Base-by-base conservation (phyloP, 2,888 invertebrate genomes). In the Parnassius smintheus region DNA sequence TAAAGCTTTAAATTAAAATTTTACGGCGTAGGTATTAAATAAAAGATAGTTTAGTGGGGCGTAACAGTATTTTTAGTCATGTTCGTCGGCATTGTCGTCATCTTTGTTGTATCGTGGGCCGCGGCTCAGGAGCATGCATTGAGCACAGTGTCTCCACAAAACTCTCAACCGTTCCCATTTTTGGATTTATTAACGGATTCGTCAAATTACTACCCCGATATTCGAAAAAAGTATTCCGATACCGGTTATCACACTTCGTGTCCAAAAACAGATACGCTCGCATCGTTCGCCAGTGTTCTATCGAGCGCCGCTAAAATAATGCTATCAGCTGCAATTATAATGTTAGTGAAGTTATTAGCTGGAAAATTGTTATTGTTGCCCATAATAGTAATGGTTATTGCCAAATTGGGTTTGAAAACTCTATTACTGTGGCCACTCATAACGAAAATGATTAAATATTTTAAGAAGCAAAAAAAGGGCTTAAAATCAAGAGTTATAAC, bases 291-390 rank as follows among this genome's bases (percentile, higher is more conserved):
- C 4, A 90, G 83, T 70, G 74, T 90, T 60, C 69, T 91, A 58
- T 85, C 85, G 4, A 92, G 87, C 68, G 88, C 89, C 48, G 90
- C 91, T 8, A 92, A 92, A 74, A 91, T 92, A 61, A 83, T 92
- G 85, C 70, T 92, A 66, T 88, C 92, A 2, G 85, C 82, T 41
- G 85, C 89, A 51, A 77, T 86, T 56, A 88, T 92, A 65, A 78
- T 83, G 35, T 77, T 90, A 65, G 68, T 92, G 35, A 92, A 92
- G 74, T 70, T 91, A 59, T 69, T 91, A 49, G 82, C 79, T 22
- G 87, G 85, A 22, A 92, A 92, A 76, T 70, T 92, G 60, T 74
- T 92, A 66, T 72, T 92, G 35, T 69, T 91, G 56, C 92, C 92
- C 1, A 66, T 90, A 25, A 77, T 85, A 44, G 72, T 90, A 42